Conservation (phyloP, 2,888 invertebrate genomes). For the Lycaena phlaeas region DNA sequence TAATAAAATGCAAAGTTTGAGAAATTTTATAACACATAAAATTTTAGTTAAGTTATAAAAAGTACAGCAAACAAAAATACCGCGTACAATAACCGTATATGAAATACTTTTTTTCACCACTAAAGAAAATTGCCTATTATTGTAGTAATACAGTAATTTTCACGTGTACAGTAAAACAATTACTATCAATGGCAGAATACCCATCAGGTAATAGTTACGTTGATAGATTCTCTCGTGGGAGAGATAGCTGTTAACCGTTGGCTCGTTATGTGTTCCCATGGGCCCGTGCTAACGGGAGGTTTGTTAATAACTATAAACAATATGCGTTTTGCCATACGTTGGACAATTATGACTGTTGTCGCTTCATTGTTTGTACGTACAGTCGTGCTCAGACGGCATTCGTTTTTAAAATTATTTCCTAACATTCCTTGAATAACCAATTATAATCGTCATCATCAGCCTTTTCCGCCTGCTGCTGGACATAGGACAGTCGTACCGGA, state of each 20-base stretch:
- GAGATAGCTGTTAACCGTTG: conserved; percentile 24
- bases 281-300: conserved; percentile 16
- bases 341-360: conserved; percentile 6
- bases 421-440: no score
- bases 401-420: no score
- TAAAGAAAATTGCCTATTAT: neutral
- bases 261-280: conserved; percentile 18
- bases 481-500: no score
- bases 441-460: no score
- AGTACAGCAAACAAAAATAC: no score
- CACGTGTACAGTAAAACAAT: conserved; percentile 11
- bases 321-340: conserved; percentile 3
- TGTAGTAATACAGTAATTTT: conserved; percentile 2
- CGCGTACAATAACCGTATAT: no score
- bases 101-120: no score
- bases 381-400: neutral
- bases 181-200: conserved; percentile 9
- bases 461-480: no score
- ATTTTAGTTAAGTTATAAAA: no score
- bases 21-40: no score
- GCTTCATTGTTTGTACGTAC: conserved; percentile 2
- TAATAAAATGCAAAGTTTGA: no score
- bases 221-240: conserved; percentile 19
- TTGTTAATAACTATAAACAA: conserved; percentile 6
- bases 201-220: conserved; percentile 9